phyloP scores from a whole-genome alignment of 2,888 invertebrate genomes.

The Alitta virens region DNA sequence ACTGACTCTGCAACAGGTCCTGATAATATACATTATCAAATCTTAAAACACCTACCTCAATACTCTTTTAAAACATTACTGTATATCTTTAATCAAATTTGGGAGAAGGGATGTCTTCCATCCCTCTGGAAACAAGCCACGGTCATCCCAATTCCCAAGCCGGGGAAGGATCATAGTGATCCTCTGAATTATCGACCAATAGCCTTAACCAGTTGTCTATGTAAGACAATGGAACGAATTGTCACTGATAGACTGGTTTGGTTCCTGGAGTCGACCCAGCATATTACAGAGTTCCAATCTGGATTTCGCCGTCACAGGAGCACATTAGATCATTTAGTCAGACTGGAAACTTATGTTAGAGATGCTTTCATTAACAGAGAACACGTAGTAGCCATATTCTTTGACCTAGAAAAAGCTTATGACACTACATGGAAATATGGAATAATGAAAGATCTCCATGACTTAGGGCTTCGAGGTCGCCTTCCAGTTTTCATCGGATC shows the following conservation, averaged over 20 bases:
- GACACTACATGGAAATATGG: conserved; percentile 28
- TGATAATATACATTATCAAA: conserved; percentile 2
- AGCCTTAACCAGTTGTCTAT: conserved; percentile 35
- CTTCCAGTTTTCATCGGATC: conserved; percentile 22
- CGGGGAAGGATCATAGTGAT: conserved; percentile 25
- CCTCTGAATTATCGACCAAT: conserved; percentile 34
- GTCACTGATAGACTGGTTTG: conserved; percentile 32
- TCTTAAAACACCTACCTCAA: not conserved
- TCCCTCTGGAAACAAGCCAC: conserved; percentile 21
- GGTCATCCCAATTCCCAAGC: conserved; percentile 28
- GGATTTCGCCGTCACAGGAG: conserved; percentile 25
- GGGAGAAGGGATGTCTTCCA: conserved; percentile 21
- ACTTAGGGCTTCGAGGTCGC: conserved; percentile 25
- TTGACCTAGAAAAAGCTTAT: conserved; percentile 22
- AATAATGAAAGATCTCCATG: conserved; percentile 21
- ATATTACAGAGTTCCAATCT: conserved; percentile 26
- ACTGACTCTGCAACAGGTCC: not conserved
- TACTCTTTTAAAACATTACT: not conserved
- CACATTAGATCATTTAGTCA: conserved; percentile 23
- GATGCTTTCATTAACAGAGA: conserved; percentile 29
- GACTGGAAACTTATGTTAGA: conserved; percentile 28
- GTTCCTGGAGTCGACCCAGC: conserved; percentile 27
- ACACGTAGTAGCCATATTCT: conserved; percentile 29
- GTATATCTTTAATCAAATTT: conserved; percentile 21
- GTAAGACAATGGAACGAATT: conserved; percentile 36